Base-by-base conservation (phyloP, 2,888 invertebrate genomes). In the Cataglyphis albicans region DNA sequence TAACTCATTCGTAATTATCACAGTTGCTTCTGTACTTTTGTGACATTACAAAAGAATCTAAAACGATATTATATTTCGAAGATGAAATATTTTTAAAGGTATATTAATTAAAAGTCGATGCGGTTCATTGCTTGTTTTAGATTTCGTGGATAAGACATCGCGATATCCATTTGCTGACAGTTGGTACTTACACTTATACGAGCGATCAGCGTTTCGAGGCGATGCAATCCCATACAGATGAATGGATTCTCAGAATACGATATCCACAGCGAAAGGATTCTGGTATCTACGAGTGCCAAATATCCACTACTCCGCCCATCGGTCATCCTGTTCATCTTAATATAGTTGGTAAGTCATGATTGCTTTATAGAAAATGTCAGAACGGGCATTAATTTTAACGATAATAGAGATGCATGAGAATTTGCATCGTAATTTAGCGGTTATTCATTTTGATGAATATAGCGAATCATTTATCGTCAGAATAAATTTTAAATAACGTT, bases 281-380 rank as follows among this genome's bases (percentile, higher is more conserved):
- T 2, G 97, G 97, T 59, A 96, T 97, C 91, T 98, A 98, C 95
- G 98, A 98, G 95, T 98, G 98, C 94, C 98, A 98, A 95, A 97
- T 98, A 94, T 98, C 98, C 90, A 98, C 98, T 70, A 98, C 98
- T 84, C 98, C 98, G 65, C 98, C 98, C 82, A 96, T 98, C 61
- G 98, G 98, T 48, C 97, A 98, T 94, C 97, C 97, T 35, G 97
- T 98, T 80, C 96, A 96, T 93, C 96, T 98, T 84, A 97, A 96
- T 90, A 97, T 98, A 92, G 97, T 98, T 85, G 98, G 98, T 98
- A 93, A 97, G 97, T 82, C 25, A 7, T n/a, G 41, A 80, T 57
- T 61, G 3, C 4, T 35, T 35, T 15, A 70, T 44, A 59, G 25
- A 29, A 67, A 76, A 76, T 12, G 35, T 9, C 32, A 41, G 48